Percentiles rank a stretch among this genome's conserved stretches.
Evolutionary conservation across 2,797 vertebrate species (phyloP).

Genomic region (Lithobates sylvaticus): DNA sequence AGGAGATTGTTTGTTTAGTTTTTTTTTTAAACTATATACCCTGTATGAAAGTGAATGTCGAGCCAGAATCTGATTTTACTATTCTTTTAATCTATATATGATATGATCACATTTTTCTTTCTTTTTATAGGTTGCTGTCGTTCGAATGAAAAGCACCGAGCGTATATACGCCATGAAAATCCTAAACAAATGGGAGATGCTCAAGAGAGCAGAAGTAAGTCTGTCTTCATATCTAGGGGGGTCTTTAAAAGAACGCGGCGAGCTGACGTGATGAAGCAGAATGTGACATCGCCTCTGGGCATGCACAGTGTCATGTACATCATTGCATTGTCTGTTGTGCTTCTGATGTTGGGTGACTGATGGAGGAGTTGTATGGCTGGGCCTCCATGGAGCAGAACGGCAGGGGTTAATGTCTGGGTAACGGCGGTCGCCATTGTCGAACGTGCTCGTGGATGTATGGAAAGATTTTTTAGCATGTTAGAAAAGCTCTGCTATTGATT

Average conservation of each 20-base stretch:
- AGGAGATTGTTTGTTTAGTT: no score
- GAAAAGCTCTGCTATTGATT: no score
- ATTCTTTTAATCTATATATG: neutral
- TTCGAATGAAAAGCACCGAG: constrained; percentile 97
- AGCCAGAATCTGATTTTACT: neutral
- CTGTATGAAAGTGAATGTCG: no score
- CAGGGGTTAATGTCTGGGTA: neutral
- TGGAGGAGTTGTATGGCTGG: neutral
- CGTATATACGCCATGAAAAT: constrained; percentile 99
- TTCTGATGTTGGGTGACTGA: neutral
- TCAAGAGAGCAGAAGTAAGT: constrained; percentile 95
- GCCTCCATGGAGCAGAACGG: neutral
- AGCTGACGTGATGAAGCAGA: constrained; percentile 64
- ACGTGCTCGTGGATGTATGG: no score
- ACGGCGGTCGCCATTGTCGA: no score
- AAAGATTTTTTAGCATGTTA: no score
- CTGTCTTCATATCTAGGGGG: constrained; percentile 49
- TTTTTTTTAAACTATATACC: no score
- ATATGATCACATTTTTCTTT: neutral
- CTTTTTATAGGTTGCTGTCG: constrained; percentile 90
- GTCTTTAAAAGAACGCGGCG: constrained; percentile 41
- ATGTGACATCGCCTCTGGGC: constrained; percentile 72
- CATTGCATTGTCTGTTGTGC: neutral
- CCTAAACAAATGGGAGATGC: constrained; percentile 99
- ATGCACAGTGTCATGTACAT: neutral